These are phyloP conservation scores for Thecocarcelia acutangulata DNA, from an alignment of 2,888 invertebrate genomes.

Conservation along the genomic window DNA sequence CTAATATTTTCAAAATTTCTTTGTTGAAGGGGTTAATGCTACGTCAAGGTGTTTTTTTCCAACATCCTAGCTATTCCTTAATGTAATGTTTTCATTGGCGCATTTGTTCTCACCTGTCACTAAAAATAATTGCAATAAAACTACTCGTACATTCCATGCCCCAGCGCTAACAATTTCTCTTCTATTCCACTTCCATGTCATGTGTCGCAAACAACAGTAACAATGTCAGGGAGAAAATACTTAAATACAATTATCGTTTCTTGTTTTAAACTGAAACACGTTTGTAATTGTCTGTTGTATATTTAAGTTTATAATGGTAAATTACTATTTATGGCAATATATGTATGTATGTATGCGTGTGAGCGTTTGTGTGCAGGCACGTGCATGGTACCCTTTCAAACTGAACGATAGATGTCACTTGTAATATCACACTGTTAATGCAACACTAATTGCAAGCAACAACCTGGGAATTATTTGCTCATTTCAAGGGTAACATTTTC, in stretches of 20 bases:
- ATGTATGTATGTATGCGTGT: not conserved
- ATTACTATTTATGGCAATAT: constrained; percentile 7
- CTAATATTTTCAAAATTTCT: too few relatives aligned
- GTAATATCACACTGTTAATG: constrained; percentile 71
- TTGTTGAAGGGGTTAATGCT: too few relatives aligned
- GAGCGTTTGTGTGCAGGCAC: not conserved
- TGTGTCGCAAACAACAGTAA: constrained; percentile 45
- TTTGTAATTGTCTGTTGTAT: constrained; percentile 2
- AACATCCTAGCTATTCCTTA: not conserved
- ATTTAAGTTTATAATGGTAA: constrained; percentile 69
- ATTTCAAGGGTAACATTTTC: constrained; percentile 64
- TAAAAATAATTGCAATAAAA: constrained; percentile 65
- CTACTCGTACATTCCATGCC: constrained; percentile 57
- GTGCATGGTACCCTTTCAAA: constrained; percentile 12
- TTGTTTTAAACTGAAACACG: not conserved
- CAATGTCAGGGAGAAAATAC: constrained; percentile 35
- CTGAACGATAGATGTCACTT: constrained; percentile 71
- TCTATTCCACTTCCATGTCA: constrained; percentile 42
- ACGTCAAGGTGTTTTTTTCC: too few relatives aligned
- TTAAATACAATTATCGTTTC: constrained; percentile 54
- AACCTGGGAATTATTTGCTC: constrained; percentile 62
- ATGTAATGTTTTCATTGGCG: constrained; percentile 15
- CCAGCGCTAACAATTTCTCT: constrained; percentile 15
- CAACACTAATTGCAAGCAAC: constrained; percentile 70
- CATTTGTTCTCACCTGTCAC: constrained; percentile 61